Percentiles rank a stretch among this genome's conserved stretches.
Evolutionary conservation across 2,888 invertebrate genomes (phyloP).

Genomic region (Cordilura impudica): DNA sequence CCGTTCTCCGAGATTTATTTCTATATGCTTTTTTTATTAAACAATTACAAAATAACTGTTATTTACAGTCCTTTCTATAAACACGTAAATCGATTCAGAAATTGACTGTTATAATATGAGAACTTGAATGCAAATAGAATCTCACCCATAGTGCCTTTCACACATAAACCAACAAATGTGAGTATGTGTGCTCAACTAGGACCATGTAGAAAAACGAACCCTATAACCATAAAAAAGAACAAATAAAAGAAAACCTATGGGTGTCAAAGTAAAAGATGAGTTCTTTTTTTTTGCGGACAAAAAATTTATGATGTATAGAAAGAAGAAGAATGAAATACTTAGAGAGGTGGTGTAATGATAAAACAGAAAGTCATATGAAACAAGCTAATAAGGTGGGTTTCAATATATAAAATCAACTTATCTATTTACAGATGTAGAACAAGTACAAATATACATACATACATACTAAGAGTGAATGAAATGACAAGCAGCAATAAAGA

Average conservation of each 20-base stretch:
- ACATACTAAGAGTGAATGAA: background rate
- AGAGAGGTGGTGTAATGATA: background rate
- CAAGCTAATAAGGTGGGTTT: slow-evolving; percentile 29
- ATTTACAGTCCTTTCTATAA: no score
- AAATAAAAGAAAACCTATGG: background rate
- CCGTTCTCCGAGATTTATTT: no score
- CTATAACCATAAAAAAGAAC: background rate
- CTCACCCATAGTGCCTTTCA: background rate
- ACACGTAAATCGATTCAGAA: no score
- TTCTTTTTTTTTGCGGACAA: background rate
- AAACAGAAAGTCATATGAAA: background rate
- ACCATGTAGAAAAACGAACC: background rate
- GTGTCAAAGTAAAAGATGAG: slow-evolving; percentile 4
- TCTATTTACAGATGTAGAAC: background rate
- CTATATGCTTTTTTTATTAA: no score
- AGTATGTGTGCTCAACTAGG: background rate
- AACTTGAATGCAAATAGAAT: no score
- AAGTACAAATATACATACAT: background rate
- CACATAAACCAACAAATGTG: background rate
- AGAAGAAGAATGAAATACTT: background rate
- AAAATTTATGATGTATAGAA: background rate
- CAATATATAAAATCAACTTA: background rate
- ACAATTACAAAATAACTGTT: no score
- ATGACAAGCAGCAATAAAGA: background rate
- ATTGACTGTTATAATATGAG: no score